Evolutionary conservation across 2,113 vertebrate species (phyloP).

Genomic region (Symphodus melops): DNA sequence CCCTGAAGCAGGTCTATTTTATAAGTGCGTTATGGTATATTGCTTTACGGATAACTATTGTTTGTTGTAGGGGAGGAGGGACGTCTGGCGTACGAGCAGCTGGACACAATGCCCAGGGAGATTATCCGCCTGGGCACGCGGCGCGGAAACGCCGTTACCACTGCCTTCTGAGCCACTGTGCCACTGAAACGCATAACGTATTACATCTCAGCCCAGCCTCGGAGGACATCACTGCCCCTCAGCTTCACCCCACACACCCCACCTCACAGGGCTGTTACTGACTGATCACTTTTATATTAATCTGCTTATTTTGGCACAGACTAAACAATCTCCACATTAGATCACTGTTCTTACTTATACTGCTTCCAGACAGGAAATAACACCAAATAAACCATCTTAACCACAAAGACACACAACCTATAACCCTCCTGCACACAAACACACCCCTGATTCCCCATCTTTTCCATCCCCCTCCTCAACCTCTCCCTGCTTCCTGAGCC

Average conservation of each 20-base stretch:
- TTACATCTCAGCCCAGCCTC: conserved; percentile 2
- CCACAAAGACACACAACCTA: conserved; percentile 35
- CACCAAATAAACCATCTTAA: conserved; percentile 49
- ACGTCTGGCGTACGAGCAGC: conserved; percentile 91
- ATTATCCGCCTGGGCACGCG: conserved; percentile 84
- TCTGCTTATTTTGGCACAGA: conserved; percentile 16
- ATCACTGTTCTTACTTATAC: conserved; percentile 33
- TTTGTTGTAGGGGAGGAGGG: conserved; percentile 90
- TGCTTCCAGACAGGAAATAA: conserved; percentile 52
- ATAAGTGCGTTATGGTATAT: too few species aligned
- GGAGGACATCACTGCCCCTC: conserved; percentile 19
- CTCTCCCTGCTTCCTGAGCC: conserved; percentile 72
- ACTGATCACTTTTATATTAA: conserved; percentile 20
- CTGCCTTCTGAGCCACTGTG: conserved; percentile 82
- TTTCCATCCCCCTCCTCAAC: neutral
- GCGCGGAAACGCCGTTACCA: conserved; percentile 88
- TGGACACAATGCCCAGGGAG: conserved; percentile 91
- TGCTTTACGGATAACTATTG: neutral
- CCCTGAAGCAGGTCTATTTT: too few species aligned
- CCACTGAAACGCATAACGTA: conserved; percentile 6
- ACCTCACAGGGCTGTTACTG: conserved; percentile 31
- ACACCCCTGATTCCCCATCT: neutral
- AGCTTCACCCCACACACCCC: neutral
- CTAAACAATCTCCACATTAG: conserved; percentile 12
- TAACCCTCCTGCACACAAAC: conserved; percentile 33